phyloP scores from a whole-genome alignment of 2,888 invertebrate species.

The Ethmia dodecea region DNA sequence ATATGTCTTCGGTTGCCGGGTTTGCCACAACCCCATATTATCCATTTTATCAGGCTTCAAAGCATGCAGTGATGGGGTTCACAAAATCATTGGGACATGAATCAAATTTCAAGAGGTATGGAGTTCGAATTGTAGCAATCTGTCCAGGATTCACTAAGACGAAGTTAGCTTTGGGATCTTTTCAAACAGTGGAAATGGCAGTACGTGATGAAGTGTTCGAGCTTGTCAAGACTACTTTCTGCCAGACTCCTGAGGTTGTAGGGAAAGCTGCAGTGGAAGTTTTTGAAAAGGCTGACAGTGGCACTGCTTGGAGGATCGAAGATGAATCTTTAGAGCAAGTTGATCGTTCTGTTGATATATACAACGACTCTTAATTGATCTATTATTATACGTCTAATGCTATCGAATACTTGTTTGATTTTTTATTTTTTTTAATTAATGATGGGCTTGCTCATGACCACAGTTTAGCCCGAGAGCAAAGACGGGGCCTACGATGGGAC shows the following conservation, averaged over 20 bases:
- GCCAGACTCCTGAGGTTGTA: conserved; percentile 42
- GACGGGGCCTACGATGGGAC: no score
- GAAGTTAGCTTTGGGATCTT: background rate
- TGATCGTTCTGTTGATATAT: no score
- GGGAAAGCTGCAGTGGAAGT: conserved; percentile 41
- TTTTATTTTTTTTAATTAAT: no score
- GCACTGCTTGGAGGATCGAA: conserved; percentile 65
- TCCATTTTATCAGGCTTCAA: conserved; percentile 76
- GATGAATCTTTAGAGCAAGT: no score
- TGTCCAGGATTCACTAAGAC: conserved; percentile 41
- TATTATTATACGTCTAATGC: no score
- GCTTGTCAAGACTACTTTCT: conserved; percentile 10
- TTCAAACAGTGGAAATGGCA: background rate
- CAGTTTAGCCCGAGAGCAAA: no score
- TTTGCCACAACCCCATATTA: conserved; percentile 52
- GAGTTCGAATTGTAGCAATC: conserved; percentile 52
- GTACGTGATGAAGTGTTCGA: background rate
- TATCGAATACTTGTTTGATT: no score
- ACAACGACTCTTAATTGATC: no score
- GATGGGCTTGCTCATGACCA: no score
- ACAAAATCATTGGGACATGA: conserved; percentile 48
- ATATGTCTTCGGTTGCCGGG: conserved; percentile 76
- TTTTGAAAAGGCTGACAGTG: conserved; percentile 57
- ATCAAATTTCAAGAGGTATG: conserved; percentile 44
- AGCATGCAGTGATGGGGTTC: conserved; percentile 65